Base-by-base conservation (phyloP, 2,797 vertebrate species). In the Sylvia borin region DNA sequence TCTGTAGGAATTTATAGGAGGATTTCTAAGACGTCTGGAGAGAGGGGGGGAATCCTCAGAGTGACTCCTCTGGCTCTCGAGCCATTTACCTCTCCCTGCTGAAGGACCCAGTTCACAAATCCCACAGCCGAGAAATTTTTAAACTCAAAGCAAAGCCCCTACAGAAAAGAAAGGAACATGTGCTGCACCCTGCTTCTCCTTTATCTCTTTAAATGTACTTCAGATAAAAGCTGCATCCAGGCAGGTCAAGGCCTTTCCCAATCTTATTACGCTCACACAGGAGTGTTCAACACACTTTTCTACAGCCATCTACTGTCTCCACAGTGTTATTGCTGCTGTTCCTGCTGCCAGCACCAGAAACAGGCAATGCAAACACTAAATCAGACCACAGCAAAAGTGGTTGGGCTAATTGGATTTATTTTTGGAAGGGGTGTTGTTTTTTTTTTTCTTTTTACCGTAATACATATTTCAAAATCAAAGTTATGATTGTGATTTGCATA, bases 281-380 rank as follows among this genome's bases (percentile, higher is more conserved):
- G 95, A 88, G 66, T 9, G 96, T 78, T 97, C 97, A 97, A 95
- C 97, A 85, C 94, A 98, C 98, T 98, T 98, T 98, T 98, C 98
- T 98, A 98, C 98, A 98, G 98, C 98, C 98, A 98, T 98, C 98
- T 98, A 98, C 98, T 97, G 98, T 98, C 98, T 95, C 91, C 83
- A 74, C 11, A 24, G 92, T 50, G 98, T 93, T 97, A 98, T 64
- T 98, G 98, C 98, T 94, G 91, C 83, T 47, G 74, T 5, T 81
- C 61, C 86, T 67, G 85, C 34, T 90, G 90, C 64, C 92, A 42
- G 13, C 42, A 13, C 18, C 61, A 85, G 71, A 24, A 83, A 38
- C 60, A 9, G 29, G 70, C 45, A 77, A 54, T 2, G 12, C 24
- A 29, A 45, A 40, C 54, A 43, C 9, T 18, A 58, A 72, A 83